A percentile compares a stretch with the other conserved stretches of the same genome.
Evolutionary conservation across 1,140 invertebrate genomes (phyloP).

Genomic region (Coelopa frigida): DNA sequence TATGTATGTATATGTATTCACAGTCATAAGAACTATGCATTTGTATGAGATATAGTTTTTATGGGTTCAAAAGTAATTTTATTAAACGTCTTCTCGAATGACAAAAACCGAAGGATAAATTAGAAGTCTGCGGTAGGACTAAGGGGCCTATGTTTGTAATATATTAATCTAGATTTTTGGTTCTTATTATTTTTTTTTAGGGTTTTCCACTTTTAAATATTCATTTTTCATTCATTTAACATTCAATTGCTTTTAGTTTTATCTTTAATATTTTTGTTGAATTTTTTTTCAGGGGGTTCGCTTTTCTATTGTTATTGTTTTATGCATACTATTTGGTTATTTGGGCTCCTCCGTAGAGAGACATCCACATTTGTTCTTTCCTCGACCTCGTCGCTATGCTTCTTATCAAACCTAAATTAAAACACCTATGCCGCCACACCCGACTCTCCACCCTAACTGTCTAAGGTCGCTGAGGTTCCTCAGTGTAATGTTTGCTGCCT

Average conservation of each 20-base stretch:
- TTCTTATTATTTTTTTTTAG: constrained; percentile 11
- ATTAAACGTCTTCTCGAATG: background rate
- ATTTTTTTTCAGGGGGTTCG: too few relatives aligned
- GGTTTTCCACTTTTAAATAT: background rate
- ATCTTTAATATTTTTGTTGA: background rate
- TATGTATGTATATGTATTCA: constrained; percentile 3
- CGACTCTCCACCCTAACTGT: too few relatives aligned
- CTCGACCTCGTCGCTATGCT: background rate
- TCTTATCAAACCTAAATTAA: too few relatives aligned
- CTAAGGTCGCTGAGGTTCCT: too few relatives aligned
- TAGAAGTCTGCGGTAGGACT: constrained; percentile 10
- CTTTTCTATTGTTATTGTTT: background rate
- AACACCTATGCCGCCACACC: too few relatives aligned
- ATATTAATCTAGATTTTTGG: constrained; percentile 12
- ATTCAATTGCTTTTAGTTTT: background rate
- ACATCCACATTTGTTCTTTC: background rate
- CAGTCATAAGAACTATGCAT: background rate
- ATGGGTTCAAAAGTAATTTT: constrained; percentile 15
- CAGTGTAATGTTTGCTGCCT: too few relatives aligned
- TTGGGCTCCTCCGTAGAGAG: background rate
- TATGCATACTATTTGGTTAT: background rate
- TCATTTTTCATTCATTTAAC: background rate
- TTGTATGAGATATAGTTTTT: background rate
- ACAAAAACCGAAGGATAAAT: constrained; percentile 6
- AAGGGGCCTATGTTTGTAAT: background rate